A percentile compares a stretch with the other conserved stretches of the same genome.
These are phyloP conservation scores for Anastrepha obliqua DNA, from an alignment of 1,140 invertebrate genomes.

Conservation along the genomic window DNA sequence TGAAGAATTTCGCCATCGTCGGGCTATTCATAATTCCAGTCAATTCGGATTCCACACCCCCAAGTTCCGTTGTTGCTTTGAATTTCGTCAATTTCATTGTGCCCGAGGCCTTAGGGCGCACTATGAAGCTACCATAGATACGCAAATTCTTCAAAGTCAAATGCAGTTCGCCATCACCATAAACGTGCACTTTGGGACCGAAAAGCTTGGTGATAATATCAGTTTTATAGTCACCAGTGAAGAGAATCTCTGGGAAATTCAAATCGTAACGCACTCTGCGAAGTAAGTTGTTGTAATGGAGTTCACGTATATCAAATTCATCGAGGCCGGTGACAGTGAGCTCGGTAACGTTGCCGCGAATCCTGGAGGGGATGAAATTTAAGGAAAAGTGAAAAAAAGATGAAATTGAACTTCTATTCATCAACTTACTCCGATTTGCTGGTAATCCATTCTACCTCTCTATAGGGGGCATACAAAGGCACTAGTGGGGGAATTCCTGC, in stretches of 20 bases:
- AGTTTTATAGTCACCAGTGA: slow-evolving; percentile 65
- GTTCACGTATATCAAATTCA: slow-evolving; percentile 63
- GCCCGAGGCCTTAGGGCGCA: slow-evolving; percentile 61
- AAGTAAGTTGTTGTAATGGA: slow-evolving; percentile 65
- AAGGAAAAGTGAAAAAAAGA: too few relatives aligned
- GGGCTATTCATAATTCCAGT: slow-evolving; percentile 64
- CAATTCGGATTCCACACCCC: slow-evolving; percentile 61
- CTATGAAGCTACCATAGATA: slow-evolving; percentile 65
- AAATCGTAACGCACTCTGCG: slow-evolving; percentile 68
- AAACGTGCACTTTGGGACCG: slow-evolving; percentile 58
- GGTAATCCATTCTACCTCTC: slow-evolving; percentile 49
- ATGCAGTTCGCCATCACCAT: slow-evolving; percentile 63
- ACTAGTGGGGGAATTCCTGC: slow-evolving; percentile 66
- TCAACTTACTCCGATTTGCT: neutral
- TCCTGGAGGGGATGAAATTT: slow-evolving; percentile 57
- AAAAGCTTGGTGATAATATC: slow-evolving; percentile 60
- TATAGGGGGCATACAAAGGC: slow-evolving; percentile 61
- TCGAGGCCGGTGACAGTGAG: slow-evolving; percentile 64
- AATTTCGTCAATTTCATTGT: slow-evolving; percentile 62
- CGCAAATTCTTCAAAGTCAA: slow-evolving; percentile 64
- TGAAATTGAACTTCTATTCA: neutral
- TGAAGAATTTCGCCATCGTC: slow-evolving; percentile 62
- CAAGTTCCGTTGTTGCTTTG: slow-evolving; percentile 64
- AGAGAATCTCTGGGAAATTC: slow-evolving; percentile 61
- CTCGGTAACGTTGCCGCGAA: slow-evolving; percentile 65